These are phyloP conservation scores for Neogobius melanostomus DNA, from an alignment of 2,113 vertebrate species.

Conservation along the genomic window DNA sequence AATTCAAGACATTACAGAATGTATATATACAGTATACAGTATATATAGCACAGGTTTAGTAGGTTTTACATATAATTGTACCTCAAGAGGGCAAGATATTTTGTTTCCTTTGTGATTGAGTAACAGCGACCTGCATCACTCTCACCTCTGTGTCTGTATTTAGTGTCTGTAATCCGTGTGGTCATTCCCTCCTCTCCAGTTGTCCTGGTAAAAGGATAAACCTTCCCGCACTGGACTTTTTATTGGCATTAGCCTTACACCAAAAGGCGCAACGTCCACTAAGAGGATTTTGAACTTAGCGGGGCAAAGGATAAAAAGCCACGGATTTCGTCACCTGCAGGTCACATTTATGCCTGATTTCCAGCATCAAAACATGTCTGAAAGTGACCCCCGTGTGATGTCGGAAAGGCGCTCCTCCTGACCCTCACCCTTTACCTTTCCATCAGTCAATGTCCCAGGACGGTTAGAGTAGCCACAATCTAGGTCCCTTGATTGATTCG, in stretches of 20 bases:
- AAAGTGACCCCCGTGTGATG: conserved; percentile 3
- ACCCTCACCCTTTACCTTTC: conserved; percentile 19
- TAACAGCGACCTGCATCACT: too few species aligned
- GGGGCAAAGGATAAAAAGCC: conserved; percentile 12
- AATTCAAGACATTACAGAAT: too few species aligned
- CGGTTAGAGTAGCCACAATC: conserved; percentile 14
- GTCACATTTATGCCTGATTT: conserved; percentile 19
- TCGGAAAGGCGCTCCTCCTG: neutral
- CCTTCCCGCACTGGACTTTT: conserved; percentile 44
- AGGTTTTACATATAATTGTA: too few species aligned
- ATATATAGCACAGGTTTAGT: too few species aligned
- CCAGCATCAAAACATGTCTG: conserved; percentile 7
- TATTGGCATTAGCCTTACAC: conserved; percentile 50
- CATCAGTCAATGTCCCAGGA: conserved; percentile 21
- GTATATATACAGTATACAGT: too few species aligned
- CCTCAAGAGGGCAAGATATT: too few species aligned
- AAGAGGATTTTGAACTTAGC: conserved; percentile 60
- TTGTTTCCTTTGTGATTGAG: neutral
- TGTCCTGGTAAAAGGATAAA: conserved; percentile 65
- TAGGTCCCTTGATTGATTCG: conserved; percentile 38
- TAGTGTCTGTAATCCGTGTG: conserved; percentile 46
- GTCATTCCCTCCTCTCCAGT: conserved; percentile 32
- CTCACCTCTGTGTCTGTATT: neutral
- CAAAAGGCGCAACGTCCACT: conserved; percentile 48
- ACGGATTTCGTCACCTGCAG: conserved; percentile 20